A percentile compares a stretch with the other conserved stretches of the same genome.
Evolutionary conservation across 2,113 vertebrate genomes (phyloP).

Genomic region (Microcebus murinus): DNA sequence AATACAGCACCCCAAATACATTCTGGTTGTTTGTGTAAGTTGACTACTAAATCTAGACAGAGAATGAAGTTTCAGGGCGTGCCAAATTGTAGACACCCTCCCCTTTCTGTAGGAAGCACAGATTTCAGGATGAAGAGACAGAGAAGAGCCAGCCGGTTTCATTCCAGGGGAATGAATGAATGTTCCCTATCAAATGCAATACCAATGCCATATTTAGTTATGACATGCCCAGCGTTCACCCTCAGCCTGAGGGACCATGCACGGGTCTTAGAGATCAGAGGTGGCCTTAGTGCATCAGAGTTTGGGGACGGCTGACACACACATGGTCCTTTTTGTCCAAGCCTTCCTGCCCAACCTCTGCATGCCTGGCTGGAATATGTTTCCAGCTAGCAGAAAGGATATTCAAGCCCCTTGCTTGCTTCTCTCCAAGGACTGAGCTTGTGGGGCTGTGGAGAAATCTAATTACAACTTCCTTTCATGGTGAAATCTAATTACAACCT

Average conservation of each 20-base stretch:
- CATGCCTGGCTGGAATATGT: not conserved
- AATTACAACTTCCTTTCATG: constrained; percentile 69
- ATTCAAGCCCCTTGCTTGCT: not conserved
- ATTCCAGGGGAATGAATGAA: not conserved
- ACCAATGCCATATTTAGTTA: not conserved
- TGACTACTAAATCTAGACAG: not conserved
- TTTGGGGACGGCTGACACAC: not conserved
- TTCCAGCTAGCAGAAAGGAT: not conserved
- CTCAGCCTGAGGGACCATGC: not conserved
- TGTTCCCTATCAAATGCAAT: not conserved
- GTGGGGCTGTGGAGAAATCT: constrained; percentile 65
- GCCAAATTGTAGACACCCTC: not conserved
- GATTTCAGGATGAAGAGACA: not conserved
- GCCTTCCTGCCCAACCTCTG: not conserved
- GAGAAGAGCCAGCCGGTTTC: not conserved
- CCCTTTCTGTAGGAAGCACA: not conserved
- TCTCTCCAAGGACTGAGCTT: constrained; percentile 48
- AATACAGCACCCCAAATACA: not conserved
- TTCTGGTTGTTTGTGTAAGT: not conserved
- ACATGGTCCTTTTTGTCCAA: not conserved
- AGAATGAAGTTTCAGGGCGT: not conserved
- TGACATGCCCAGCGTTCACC: not conserved
- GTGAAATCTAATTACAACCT: constrained; percentile 67
- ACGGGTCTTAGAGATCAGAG: not conserved
- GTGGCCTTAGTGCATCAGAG: not conserved